Conservation (phyloP, 53 echinoderm and acorn worm genomes). For the Paelopatides confundens region DNA sequence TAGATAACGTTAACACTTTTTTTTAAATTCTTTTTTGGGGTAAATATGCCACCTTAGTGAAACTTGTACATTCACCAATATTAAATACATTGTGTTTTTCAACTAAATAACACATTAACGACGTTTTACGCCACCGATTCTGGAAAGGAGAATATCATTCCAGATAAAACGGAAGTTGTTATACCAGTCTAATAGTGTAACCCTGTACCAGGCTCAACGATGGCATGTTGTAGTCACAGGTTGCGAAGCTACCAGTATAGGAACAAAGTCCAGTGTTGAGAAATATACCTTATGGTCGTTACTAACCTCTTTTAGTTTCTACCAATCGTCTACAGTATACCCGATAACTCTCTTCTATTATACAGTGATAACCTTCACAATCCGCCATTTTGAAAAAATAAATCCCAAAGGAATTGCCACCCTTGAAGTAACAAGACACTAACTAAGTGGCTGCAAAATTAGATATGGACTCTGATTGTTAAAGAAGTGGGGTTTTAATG, state of each 20-base stretch:
- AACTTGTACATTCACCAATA: too few relatives aligned
- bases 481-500: slow-evolving; percentile 50
- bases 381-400: slow-evolving; percentile 31
- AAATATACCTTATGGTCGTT: slow-evolving; percentile 15
- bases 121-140: too few relatives aligned
- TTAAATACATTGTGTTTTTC: too few relatives aligned
- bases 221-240: not conserved
- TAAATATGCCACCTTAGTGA: too few relatives aligned
- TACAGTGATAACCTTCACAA: not conserved
- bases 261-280: slow-evolving; percentile 22
- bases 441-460: slow-evolving; percentile 32
- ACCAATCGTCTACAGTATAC: not conserved
- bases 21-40: too few relatives aligned
- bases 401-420: not conserved
- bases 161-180: not conserved
- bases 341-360: not conserved
- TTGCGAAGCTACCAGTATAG: not conserved
- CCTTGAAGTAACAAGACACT: not conserved
- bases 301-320: not conserved
- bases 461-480: slow-evolving; percentile 37
- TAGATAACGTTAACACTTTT: too few relatives aligned
- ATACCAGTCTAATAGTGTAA: not conserved
- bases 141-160: too few relatives aligned
- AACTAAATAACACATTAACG: too few relatives aligned
- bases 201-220: not conserved